These are phyloP conservation scores for Silvanus unidentatus DNA, from an alignment of 2,888 invertebrate genomes.

Conservation along the genomic window DNA sequence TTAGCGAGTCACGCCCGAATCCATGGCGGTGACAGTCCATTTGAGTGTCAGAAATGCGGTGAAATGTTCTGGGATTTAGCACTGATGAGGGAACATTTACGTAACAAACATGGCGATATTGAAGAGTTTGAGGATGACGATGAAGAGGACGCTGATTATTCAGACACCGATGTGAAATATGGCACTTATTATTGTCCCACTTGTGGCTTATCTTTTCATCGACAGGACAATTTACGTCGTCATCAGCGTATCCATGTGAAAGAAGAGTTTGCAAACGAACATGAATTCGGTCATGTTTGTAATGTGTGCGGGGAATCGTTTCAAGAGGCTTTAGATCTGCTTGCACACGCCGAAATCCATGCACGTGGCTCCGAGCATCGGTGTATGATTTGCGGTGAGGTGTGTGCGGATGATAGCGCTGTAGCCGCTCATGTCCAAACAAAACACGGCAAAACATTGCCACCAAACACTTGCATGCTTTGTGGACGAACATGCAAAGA, in stretches of 20 bases:
- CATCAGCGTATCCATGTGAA: conserved; percentile 52
- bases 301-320: conserved; percentile 76
- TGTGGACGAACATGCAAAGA: conserved; percentile 67
- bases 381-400: conserved; percentile 61
- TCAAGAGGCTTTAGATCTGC: conserved; percentile 66
- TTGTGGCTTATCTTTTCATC: conserved; percentile 74
- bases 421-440: conserved; percentile 58
- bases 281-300: conserved; percentile 59
- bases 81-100: conserved; percentile 56
- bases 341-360: conserved; percentile 75
- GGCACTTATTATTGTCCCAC: conserved; percentile 60
- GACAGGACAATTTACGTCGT: conserved; percentile 66
- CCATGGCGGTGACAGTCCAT: conserved; percentile 74
- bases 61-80: conserved; percentile 73
- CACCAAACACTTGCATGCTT: conserved; percentile 59
- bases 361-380: conserved; percentile 56
- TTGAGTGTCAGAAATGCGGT: conserved; percentile 72
- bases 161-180: conserved; percentile 55
- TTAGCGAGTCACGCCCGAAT: conserved; percentile 70
- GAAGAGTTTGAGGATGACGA: conserved; percentile 35
- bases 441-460: conserved; percentile 56
- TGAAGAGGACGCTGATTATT: conserved; percentile 50
- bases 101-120: conserved; percentile 52
- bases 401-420: conserved; percentile 56
- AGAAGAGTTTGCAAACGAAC: conserved; percentile 46